Evolutionary conservation across 2,113 vertebrate genomes (phyloP).

Genomic region (Upupa epops): DNA sequence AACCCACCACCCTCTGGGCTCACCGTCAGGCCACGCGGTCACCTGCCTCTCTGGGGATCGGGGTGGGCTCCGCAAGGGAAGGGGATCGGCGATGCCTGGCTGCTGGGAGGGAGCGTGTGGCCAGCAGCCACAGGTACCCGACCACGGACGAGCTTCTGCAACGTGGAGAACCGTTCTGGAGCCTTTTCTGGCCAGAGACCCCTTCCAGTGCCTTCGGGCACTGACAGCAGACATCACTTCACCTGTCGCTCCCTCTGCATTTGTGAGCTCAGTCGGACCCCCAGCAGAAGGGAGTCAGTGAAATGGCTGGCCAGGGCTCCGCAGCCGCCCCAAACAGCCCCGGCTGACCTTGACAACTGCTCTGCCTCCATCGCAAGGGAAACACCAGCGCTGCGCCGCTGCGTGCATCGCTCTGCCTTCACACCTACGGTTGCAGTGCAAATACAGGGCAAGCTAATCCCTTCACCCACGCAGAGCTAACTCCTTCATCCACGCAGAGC

Average conservation of each 20-base stretch:
- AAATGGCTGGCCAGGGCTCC: too few relatives aligned
- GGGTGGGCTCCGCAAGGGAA: background rate
- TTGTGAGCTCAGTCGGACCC: too few relatives aligned
- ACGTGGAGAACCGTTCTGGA: background rate
- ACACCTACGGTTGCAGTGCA: background rate
- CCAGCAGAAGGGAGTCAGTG: too few relatives aligned
- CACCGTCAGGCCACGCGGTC: too few relatives aligned
- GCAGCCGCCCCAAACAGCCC: constrained; percentile 52
- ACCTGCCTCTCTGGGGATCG: constrained; percentile 27
- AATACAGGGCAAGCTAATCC: background rate
- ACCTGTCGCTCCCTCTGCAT: background rate
- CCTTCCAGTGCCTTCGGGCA: background rate
- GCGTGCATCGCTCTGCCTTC: constrained; percentile 20
- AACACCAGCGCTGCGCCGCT: constrained; percentile 13
- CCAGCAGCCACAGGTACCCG: background rate
- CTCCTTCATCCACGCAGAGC: too few relatives aligned
- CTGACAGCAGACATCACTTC: background rate
- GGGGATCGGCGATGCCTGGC: background rate
- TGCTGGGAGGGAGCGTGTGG: background rate
- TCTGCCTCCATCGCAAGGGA: constrained; percentile 50
- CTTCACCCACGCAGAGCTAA: background rate
- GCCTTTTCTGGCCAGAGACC: background rate
- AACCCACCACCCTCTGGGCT: background rate
- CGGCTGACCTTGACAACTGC: constrained; percentile 48
- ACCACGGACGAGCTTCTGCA: background rate